phyloP scores from a whole-genome alignment of 2,888 invertebrate genomes.

The Perizoma flavofasciatum region DNA sequence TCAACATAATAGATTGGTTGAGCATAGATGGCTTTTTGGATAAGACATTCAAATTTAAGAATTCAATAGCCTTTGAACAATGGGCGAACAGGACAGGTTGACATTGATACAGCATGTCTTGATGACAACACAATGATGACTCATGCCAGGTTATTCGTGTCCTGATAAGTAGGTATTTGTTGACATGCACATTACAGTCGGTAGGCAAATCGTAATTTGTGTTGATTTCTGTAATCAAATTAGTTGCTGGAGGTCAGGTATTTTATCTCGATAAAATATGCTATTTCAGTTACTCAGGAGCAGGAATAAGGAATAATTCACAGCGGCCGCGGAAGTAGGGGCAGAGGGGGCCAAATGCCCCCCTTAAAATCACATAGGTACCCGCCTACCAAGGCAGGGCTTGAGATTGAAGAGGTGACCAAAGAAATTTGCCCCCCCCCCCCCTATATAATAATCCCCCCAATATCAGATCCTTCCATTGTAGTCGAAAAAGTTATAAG shows the following conservation, averaged over 20 bases:
- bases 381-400: too few species aligned
- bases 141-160: slow-evolving; percentile 36
- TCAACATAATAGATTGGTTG: slow-evolving; percentile 2
- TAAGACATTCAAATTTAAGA: slow-evolving; percentile 24
- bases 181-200: slow-evolving; percentile 14
- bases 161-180: slow-evolving; percentile 13
- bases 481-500: too few species aligned
- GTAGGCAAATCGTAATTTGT: slow-evolving; percentile 17
- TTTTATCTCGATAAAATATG: slow-evolving; percentile 7
- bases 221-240: slow-evolving; percentile 28
- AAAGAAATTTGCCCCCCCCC: too few species aligned
- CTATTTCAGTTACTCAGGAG: slow-evolving; percentile 1
- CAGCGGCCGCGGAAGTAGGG: too few species aligned
- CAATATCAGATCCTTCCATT: too few species aligned
- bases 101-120: slow-evolving; percentile 52
- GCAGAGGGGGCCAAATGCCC: too few species aligned
- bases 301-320: background rate
- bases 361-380: too few species aligned
- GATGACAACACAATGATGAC: slow-evolving; percentile 47
- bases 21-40: slow-evolving; percentile 29
- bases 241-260: slow-evolving; percentile 19
- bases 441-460: too few species aligned
- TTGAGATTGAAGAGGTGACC: too few species aligned
- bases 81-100: slow-evolving; percentile 52
- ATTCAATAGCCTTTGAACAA: slow-evolving; percentile 38